Conservation (phyloP, 1,140 invertebrate genomes). For the Lepidostoma basale region DNA sequence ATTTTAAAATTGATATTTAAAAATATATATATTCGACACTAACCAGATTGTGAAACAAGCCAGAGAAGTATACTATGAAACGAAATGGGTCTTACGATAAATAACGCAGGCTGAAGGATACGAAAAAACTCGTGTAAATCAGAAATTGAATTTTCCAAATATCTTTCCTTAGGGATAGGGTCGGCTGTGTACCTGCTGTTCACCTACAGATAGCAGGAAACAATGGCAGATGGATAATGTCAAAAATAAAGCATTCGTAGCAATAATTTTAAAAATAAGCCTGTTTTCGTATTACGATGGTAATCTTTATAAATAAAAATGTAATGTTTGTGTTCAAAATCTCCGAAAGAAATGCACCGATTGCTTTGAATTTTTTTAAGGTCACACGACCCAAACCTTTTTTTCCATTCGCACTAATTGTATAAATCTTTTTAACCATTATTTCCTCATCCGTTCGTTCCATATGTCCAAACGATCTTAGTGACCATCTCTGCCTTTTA, state of each 20-base stretch:
- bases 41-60: slow-evolving; percentile 1
- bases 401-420: no score
- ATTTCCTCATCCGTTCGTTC: no score
- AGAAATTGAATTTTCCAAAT: slow-evolving; percentile 41
- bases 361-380: no score
- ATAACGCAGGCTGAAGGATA: not conserved
- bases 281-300: not conserved
- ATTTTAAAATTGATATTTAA: not conserved
- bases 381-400: no score
- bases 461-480: no score
- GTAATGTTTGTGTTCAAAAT: not conserved
- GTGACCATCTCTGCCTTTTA: no score
- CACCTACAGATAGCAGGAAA: not conserved
- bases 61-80: slow-evolving; percentile 10
- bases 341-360: no score
- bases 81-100: slow-evolving; percentile 4
- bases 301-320: not conserved
- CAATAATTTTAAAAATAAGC: no score
- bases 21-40: not conserved
- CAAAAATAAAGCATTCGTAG: not conserved
- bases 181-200: not conserved
- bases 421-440: no score
- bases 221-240: not conserved
- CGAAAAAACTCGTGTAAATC: slow-evolving; percentile 35
- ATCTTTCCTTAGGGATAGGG: slow-evolving; percentile 6